Evolutionary conservation across 1,140 invertebrate genomes (phyloP).

Genomic region (Diuraphis noxia): DNA sequence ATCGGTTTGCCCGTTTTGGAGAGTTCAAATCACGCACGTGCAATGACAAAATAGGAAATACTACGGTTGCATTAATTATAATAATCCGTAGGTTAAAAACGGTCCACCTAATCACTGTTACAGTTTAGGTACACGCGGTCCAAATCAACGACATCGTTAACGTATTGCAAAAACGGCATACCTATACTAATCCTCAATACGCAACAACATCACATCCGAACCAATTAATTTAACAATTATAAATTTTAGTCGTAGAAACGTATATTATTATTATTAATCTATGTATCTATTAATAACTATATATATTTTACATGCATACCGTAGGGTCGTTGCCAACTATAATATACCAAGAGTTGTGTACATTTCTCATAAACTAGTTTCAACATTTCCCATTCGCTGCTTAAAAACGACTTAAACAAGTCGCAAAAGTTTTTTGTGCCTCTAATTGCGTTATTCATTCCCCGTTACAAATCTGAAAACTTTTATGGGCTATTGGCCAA

Average conservation of each 20-base stretch:
- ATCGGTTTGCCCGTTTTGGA: constrained; percentile 3
- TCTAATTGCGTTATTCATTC: constrained; percentile 53
- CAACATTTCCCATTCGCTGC: neutral
- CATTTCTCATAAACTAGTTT: neutral
- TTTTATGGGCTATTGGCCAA: constrained; percentile 46
- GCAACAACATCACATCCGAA: neutral
- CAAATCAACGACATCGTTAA: neutral
- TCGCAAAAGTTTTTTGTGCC: constrained; percentile 46
- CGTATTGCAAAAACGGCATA: neutral
- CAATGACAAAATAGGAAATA: constrained; percentile 1
- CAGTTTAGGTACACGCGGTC: neutral
- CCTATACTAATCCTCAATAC: neutral
- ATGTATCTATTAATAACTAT: neutral
- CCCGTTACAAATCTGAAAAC: constrained; percentile 47
- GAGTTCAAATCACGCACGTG: neutral
- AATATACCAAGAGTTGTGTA: constrained; percentile 2
- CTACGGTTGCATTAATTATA: neutral
- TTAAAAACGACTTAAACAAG: constrained; percentile 41
- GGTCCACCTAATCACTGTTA: neutral
- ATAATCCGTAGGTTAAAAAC: neutral
- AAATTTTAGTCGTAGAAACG: neutral
- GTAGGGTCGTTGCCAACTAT: constrained; percentile 9
- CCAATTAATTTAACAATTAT: neutral
- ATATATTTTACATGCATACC: neutral
- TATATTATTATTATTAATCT: neutral